Evolutionary conservation across 92 coral and sea anemone genomes (phyloP).

Genomic region (Actinostola sp.): DNA sequence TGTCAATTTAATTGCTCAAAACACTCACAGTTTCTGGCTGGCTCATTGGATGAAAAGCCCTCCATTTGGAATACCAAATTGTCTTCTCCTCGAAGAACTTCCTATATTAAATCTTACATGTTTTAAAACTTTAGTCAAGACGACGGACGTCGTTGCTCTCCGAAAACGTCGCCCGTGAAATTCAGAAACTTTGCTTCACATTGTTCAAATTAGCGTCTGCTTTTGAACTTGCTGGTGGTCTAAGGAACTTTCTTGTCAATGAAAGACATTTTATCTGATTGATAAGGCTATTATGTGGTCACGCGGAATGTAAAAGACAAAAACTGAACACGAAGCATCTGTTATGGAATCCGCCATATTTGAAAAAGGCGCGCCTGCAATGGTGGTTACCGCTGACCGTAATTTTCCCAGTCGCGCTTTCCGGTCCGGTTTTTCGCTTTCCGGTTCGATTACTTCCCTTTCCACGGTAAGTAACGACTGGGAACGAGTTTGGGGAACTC

Average conservation of each 20-base stretch:
- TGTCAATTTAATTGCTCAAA: background rate
- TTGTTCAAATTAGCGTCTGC: background rate
- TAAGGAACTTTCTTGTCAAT: background rate
- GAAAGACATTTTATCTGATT: background rate
- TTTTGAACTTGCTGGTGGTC: background rate
- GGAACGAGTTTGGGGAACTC: too few species aligned
- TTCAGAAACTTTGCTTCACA: background rate
- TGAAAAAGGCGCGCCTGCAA: slow-evolving; percentile 49
- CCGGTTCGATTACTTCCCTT: too few species aligned
- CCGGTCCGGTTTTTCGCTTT: too few species aligned
- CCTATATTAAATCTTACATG: too few species aligned
- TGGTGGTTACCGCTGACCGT: slow-evolving; percentile 21
- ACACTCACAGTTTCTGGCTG: slow-evolving; percentile 23
- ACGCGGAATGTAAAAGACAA: background rate
- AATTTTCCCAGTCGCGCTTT: too few species aligned
- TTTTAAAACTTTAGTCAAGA: background rate
- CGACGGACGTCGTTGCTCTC: too few species aligned
- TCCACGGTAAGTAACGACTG: too few species aligned
- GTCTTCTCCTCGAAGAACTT: too few species aligned
- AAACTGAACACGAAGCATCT: slow-evolving; percentile 4
- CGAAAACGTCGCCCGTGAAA: background rate
- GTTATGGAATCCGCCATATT: slow-evolving; percentile 52
- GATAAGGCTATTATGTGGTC: slow-evolving; percentile 19
- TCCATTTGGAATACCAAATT: slow-evolving; percentile 3
- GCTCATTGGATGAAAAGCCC: slow-evolving; percentile 19